Evolutionary conservation across 2,888 invertebrate genomes (phyloP), one percentile per base, ranked within the genome.

Genomic region (Pandemis heparana): DNA sequence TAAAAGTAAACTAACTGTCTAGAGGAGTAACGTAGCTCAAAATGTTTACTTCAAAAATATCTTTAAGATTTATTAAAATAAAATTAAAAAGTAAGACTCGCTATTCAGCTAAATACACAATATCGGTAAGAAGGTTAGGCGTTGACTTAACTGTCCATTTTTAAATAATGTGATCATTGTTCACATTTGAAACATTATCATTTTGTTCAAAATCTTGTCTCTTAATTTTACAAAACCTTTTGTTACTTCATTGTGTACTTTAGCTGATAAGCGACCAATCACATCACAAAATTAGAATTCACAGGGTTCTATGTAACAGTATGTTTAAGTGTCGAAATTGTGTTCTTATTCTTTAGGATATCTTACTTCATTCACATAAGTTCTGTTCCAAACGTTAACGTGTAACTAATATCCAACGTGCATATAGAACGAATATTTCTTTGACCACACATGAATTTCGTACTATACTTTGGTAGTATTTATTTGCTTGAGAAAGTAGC

Each of bases 21-120:
- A 92, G 91, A 84, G 76, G 85, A 85, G 82, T 89, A 89, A 81
- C 82, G 90, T 92, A 92, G 92, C 90, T 92, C 92, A 90, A 91
- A 87, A 87, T 87, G 86, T 90, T 92, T 86, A 88, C 85, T 89
- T 90, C 87, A 81, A 87, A 81, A 85, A 85, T 87, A 87, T 85
- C 80, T 80, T 79, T 91, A 90, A 89, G 89, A 85, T 86, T 85
- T 89, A 88, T 85, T 78, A 86, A 88, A 89, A 82, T 83, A 4
- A 84, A 82, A 85, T 82, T 83, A 77, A 77, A 77, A 82, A 81
- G 74, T 84, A 82, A 72, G 65, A 72, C 64, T 69, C 69, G 64
- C 76, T 76, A 80, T 80, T 79, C 75, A 74, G 76, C 79, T 81
- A 78, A 78, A 66, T 18, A 68, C 59, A 74, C 65, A 74, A 70